These are phyloP conservation scores for Sciaenops ocellatus DNA, from an alignment of 2,797 vertebrate species.

Conservation along the genomic window DNA sequence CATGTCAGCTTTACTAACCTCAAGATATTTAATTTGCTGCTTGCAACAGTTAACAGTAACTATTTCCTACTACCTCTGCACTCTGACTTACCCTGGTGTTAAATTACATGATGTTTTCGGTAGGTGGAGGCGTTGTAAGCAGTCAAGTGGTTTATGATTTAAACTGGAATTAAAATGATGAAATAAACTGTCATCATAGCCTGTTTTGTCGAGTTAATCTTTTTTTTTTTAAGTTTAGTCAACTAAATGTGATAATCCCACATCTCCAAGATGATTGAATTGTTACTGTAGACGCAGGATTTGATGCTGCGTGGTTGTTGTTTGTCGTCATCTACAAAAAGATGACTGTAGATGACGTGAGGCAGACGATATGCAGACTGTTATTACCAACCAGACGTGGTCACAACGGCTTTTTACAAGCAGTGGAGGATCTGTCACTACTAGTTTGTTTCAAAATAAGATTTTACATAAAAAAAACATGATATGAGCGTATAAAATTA, in stretches of 20 bases:
- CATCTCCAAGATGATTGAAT: not conserved
- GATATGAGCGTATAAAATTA: no score
- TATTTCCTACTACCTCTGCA: constrained; percentile 57
- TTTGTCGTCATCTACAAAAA: not conserved
- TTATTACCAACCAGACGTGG: not conserved
- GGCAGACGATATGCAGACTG: not conserved
- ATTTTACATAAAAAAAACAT: not conserved
- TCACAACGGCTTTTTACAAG: not conserved
- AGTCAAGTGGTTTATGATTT: not conserved
- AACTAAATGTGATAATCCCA: not conserved
- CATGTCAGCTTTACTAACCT: constrained; percentile 39
- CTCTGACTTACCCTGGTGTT: constrained; percentile 7
- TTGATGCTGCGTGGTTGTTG: not conserved
- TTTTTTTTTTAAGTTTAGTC: not conserved
- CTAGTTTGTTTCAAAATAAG: no score
- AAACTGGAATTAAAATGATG: constrained; percentile 9
- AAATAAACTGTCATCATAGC: constrained; percentile 17
- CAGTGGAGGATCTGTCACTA: no score
- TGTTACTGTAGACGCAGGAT: not conserved
- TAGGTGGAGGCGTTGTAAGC: not conserved
- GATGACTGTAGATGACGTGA: not conserved
- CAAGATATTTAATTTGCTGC: constrained; percentile 20
- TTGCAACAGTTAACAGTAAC: constrained; percentile 21
- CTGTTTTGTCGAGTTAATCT: constrained; percentile 21
- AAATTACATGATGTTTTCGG: not conserved